These are phyloP conservation scores for Leucoraja ocellata DNA, from an alignment of 2,797 vertebrate species.

Conservation along the genomic window DNA sequence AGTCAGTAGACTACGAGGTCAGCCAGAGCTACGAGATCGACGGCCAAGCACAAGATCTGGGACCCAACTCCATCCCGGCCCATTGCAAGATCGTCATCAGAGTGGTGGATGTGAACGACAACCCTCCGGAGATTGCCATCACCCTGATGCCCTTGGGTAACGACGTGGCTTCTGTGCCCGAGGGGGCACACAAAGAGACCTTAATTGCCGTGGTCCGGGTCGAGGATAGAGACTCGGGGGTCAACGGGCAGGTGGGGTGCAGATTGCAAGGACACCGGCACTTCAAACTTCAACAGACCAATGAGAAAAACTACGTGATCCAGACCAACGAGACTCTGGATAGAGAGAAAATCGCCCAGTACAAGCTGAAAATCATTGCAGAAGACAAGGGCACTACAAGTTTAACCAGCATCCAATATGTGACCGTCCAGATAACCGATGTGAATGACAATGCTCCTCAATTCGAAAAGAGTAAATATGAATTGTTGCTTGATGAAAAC, in stretches of 20 bases:
- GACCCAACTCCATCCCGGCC: slow-evolving; percentile 91
- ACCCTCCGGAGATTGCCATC: slow-evolving; percentile 90
- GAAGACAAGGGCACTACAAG: slow-evolving; percentile 85
- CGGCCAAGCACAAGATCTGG: slow-evolving; percentile 87
- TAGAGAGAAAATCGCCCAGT: slow-evolving; percentile 89
- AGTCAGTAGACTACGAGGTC: slow-evolving; percentile 86
- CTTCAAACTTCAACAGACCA: slow-evolving; percentile 88
- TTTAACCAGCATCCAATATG: slow-evolving; percentile 88
- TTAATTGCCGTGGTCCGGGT: slow-evolving; percentile 88
- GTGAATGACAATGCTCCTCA: slow-evolving; percentile 90
- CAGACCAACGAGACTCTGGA: slow-evolving; percentile 86
- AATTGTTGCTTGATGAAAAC: slow-evolving; percentile 89
- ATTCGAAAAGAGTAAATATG: slow-evolving; percentile 86
- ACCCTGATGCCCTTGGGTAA: slow-evolving; percentile 89
- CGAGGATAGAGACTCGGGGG: slow-evolving; percentile 80
- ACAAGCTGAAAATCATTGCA: slow-evolving; percentile 86
- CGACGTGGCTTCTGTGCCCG: slow-evolving; percentile 84
- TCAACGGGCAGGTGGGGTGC: slow-evolving; percentile 82
- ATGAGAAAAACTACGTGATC: slow-evolving; percentile 95
- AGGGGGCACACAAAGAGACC: slow-evolving; percentile 79
- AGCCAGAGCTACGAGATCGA: slow-evolving; percentile 86
- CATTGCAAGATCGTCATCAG: slow-evolving; percentile 93
- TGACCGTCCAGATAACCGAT: slow-evolving; percentile 87
- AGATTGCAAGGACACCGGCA: slow-evolving; percentile 87
- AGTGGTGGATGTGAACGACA: slow-evolving; percentile 90